Evolutionary conservation across 2,888 invertebrate species (phyloP).

Genomic region (Hirtodrosophila confusa): DNA sequence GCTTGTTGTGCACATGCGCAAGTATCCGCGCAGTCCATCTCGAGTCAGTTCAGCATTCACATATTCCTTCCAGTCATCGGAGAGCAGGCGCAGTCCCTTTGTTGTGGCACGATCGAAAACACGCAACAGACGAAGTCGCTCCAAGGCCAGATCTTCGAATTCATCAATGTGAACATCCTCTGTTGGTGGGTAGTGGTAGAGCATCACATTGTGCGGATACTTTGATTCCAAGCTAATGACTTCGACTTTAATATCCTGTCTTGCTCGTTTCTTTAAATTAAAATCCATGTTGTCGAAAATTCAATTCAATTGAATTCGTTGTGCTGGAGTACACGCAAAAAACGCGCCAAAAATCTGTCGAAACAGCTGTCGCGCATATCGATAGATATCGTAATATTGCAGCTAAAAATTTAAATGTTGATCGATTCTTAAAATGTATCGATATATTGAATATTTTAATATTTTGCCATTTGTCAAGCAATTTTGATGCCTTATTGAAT

Average conservation of each 20-base stretch:
- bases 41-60: conserved; percentile 88
- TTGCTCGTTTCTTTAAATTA: conserved; percentile 70
- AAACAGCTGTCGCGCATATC: conserved; percentile 40
- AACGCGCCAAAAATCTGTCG: conserved; percentile 41
- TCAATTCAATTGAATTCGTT: background rate
- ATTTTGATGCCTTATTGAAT: too few species aligned
- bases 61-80: conserved; percentile 88
- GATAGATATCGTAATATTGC: conserved; percentile 7
- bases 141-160: conserved; percentile 94
- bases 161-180: conserved; percentile 91
- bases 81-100: conserved; percentile 87
- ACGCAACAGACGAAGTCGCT: conserved; percentile 91
- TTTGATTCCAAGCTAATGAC: conserved; percentile 82
- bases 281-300: conserved; percentile 71
- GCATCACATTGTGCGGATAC: conserved; percentile 91
- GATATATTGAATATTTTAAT: conserved; percentile 1
- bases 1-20: conserved; percentile 85
- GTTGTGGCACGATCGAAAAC: conserved; percentile 90
- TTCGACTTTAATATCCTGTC: conserved; percentile 79
- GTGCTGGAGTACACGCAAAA: background rate
- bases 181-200: conserved; percentile 91
- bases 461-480: too few species aligned
- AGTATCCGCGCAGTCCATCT: conserved; percentile 88
- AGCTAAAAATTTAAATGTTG: too few species aligned
- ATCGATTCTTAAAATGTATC: background rate